phyloP scores from a whole-genome alignment of 2,113 vertebrate genomes.

The Calyptommatus sinebrachiatus region DNA sequence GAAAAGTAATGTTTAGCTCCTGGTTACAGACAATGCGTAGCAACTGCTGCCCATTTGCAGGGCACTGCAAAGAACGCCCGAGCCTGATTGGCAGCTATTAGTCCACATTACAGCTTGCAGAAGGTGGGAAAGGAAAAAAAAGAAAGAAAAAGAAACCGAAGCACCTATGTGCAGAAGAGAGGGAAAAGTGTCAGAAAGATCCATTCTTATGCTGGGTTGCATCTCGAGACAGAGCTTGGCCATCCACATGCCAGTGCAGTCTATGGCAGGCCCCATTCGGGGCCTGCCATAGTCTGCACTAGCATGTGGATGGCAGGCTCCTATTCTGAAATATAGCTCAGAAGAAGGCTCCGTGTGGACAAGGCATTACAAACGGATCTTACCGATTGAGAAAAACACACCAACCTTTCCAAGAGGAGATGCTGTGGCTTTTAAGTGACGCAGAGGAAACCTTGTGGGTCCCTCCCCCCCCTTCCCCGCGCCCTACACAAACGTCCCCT shows the following conservation, averaged over 20 bases:
- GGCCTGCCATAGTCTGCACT: too few relatives aligned
- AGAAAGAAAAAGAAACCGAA: neutral
- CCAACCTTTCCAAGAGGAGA: neutral
- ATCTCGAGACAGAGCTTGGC: too few relatives aligned
- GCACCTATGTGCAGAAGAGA: neutral
- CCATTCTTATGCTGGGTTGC: neutral
- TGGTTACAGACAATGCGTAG: neutral
- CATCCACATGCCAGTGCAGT: too few relatives aligned
- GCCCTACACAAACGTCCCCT: neutral
- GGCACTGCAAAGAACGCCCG: neutral
- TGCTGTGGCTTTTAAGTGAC: conserved; percentile 33
- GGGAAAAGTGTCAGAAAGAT: neutral
- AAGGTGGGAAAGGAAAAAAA: neutral
- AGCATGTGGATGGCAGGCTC: too few relatives aligned
- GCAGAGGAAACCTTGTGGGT: conserved; percentile 7
- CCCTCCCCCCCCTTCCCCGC: neutral
- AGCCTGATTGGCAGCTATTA: neutral
- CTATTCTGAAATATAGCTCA: too few relatives aligned
- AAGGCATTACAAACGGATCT: too few relatives aligned
- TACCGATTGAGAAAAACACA: neutral
- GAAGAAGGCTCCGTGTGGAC: too few relatives aligned
- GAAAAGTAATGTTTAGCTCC: neutral
- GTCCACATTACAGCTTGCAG: neutral
- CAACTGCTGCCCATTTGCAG: neutral
- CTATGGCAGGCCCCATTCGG: too few relatives aligned